A percentile compares a stretch with the other conserved stretches of the same genome.
phyloP scores from a whole-genome alignment of 2,888 invertebrate species.

The Drosophila prostipennis region DNA sequence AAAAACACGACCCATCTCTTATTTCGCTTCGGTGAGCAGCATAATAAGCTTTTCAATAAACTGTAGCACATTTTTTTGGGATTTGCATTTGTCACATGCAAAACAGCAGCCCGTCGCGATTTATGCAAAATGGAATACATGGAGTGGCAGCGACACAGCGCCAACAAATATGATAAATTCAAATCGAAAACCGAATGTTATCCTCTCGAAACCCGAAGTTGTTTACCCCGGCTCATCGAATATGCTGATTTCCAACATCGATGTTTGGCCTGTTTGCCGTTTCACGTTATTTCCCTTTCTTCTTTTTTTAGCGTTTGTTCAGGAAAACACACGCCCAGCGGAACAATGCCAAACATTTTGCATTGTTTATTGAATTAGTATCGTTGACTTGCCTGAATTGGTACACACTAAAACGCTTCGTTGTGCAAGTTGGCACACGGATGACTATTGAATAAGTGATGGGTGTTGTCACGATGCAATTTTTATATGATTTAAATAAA shows the following conservation, averaged over 20 bases:
- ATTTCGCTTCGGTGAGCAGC: slow-evolving; percentile 19
- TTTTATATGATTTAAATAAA: slow-evolving; percentile 6
- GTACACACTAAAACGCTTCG: background rate
- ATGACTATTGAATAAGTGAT: slow-evolving; percentile 17
- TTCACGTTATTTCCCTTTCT: slow-evolving; percentile 51
- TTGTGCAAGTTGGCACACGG: slow-evolving; percentile 10
- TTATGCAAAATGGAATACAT: slow-evolving; percentile 42
- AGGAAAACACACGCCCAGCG: slow-evolving; percentile 27
- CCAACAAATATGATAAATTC: slow-evolving; percentile 39
- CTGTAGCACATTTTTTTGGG: slow-evolving; percentile 42
- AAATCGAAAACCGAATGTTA: slow-evolving; percentile 50
- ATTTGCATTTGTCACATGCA: slow-evolving; percentile 45
- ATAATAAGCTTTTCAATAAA: slow-evolving; percentile 58
- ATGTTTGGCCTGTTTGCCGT: slow-evolving; percentile 39
- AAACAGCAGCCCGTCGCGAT: slow-evolving; percentile 33
- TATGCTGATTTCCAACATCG: slow-evolving; percentile 51
- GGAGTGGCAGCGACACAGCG: background rate
- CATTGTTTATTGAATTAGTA: slow-evolving; percentile 69
- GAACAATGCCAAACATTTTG: slow-evolving; percentile 38
- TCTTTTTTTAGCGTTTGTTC: background rate
- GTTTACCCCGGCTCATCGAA: slow-evolving; percentile 31
- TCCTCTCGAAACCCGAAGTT: slow-evolving; percentile 43
- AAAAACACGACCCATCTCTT: slow-evolving; percentile 19
- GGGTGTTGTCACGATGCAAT: background rate
- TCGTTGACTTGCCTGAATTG: slow-evolving; percentile 45